phyloP scores from a whole-genome alignment of 2,888 invertebrate genomes.

The Ophion ventricosus region DNA sequence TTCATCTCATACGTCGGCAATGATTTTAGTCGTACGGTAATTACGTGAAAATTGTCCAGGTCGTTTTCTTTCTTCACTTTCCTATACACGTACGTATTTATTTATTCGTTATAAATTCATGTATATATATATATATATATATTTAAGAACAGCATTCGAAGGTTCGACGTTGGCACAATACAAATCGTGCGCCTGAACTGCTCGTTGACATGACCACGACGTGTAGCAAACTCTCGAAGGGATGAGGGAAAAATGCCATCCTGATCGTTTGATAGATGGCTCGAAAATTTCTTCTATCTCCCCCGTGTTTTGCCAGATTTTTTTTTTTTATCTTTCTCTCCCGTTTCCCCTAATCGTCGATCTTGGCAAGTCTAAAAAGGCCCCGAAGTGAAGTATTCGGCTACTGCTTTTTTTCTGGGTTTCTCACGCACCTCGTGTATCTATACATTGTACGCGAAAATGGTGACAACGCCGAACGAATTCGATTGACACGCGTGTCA shows the following conservation, averaged over 20 bases:
- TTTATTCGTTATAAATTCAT: background rate
- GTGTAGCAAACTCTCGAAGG: background rate
- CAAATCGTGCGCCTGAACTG: constrained; percentile 33
- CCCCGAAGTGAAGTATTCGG: constrained; percentile 53
- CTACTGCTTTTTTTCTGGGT: constrained; percentile 25
- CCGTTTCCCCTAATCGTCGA: background rate
- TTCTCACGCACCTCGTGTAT: constrained; percentile 6
- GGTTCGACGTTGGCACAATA: background rate
- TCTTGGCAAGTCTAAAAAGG: constrained; percentile 43
- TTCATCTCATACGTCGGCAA: background rate
- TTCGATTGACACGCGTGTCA: constrained; percentile 70
- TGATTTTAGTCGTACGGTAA: constrained; percentile 46
- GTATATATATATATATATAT: background rate
- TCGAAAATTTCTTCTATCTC: constrained; percentile 31
- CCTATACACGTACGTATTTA: background rate
- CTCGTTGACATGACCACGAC: constrained; percentile 47
- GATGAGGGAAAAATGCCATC: background rate
- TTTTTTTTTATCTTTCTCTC: constrained; percentile 2
- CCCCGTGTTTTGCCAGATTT: background rate
- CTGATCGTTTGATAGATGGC: constrained; percentile 55
- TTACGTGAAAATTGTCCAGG: constrained; percentile 39
- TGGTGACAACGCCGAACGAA: constrained; percentile 56
- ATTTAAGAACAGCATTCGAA: background rate
- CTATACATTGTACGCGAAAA: background rate
- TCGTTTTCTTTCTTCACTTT: background rate